These are phyloP conservation scores for Sphyrna mokarran DNA, from an alignment of 2,113 vertebrate species.

Conservation along the genomic window DNA sequence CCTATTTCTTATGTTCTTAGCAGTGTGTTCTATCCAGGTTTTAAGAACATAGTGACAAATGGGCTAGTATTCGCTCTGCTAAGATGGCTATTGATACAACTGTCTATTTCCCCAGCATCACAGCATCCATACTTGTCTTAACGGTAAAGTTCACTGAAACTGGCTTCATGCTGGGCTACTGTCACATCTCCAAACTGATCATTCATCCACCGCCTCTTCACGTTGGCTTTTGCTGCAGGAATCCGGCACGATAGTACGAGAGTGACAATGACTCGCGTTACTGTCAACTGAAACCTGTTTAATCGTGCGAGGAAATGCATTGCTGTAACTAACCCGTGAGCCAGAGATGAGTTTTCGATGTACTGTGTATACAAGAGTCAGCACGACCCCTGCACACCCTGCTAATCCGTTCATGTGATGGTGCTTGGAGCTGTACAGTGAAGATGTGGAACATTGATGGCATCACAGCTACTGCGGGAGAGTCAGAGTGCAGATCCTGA, in stretches of 20 bases:
- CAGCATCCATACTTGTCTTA: background rate
- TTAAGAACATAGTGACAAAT: too few relatives aligned
- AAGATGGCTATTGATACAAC: background rate
- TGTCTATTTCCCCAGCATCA: background rate
- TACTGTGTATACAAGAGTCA: background rate
- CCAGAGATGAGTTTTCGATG: background rate
- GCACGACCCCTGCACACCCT: background rate
- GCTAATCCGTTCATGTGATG: background rate
- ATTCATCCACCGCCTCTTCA: background rate
- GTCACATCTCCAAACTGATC: background rate
- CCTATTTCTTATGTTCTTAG: too few relatives aligned
- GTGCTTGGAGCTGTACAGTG: background rate
- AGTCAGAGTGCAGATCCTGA: background rate
- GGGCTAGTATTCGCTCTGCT: background rate
- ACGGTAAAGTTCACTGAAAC: background rate
- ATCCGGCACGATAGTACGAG: background rate
- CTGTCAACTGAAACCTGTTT: background rate
- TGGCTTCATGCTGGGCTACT: background rate
- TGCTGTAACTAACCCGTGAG: background rate
- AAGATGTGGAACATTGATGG: background rate
- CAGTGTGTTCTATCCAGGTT: too few relatives aligned
- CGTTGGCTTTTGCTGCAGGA: background rate
- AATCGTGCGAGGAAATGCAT: background rate
- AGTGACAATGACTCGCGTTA: background rate
- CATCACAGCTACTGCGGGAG: background rate